Base-by-base conservation (phyloP, 1,140 invertebrate genomes). In the Melanaphis sacchari region DNA sequence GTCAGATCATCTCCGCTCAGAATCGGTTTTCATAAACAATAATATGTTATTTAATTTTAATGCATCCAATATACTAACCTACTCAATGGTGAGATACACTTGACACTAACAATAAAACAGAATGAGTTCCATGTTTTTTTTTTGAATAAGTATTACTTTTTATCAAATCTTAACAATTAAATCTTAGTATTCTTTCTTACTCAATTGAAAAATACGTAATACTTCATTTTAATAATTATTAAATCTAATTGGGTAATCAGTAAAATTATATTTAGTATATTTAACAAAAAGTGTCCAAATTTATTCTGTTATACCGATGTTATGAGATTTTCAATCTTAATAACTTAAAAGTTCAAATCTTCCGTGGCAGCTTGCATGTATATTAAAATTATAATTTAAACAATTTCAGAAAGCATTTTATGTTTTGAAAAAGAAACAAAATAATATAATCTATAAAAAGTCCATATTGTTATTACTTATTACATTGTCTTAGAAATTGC, bases 381-480 rank as follows among this genome's bases (percentile, higher is more conserved):
- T 76, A 76, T 76, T 76, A 76, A 76, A 76, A 76, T 76, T 18
- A 76, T n/a, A 76, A 76, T 76, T n/a, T 76, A 76, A n/a, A 76
- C 59, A 76, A 76, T 76, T 76, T 76, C 59, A 76, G 31, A 76
- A n/a, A 76, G 31, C 59, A n/a, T 76, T 76, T 76, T 76, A 76
- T 76, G 59, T 76, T 76, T n/a, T n/a, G 59, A 76, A 76, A n/a
- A 36, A 76, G 11, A n/a, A 59, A 59, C 15, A n/a, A 21, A n/a
- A 59, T 59, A 59, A n/a, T 76, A 76, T 76, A 76, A 76, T 76
- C 11, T 22, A 76, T n/a, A 76, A 76, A 76, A 76, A 76, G 31
- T 76, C 18, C 59, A 76, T 76, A 76, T 76, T 76, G 59, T 76
- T 76, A 76, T 76, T n/a, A 76, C n/a, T 76, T 76, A 76, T 18